Conservation (phyloP, 1,140 invertebrate genomes). For the Globodera rostochiensis region DNA sequence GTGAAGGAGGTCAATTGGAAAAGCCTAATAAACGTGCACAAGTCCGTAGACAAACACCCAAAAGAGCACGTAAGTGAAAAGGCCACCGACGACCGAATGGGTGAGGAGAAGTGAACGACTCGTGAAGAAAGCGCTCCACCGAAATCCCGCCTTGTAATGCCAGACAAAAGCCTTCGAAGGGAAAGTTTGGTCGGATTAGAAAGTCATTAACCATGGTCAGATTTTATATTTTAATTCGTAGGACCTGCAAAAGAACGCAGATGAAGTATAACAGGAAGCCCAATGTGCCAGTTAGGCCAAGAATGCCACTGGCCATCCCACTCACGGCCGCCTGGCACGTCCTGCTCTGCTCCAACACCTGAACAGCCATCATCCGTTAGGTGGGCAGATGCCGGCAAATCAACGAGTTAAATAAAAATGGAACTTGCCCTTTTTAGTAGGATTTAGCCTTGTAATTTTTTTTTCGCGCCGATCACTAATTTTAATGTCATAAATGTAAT, state of each 20-base stretch:
- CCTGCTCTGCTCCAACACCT: constrained; percentile 33
- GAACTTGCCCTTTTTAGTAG: too few species aligned
- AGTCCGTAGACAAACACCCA: constrained; percentile 68
- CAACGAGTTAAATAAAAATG: too few species aligned
- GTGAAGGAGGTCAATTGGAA: not conserved
- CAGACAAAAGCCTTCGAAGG: constrained; percentile 39
- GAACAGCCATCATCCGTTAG: constrained; percentile 7
- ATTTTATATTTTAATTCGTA: too few species aligned
- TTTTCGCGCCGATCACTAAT: constrained; percentile 1
- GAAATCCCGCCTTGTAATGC: constrained; percentile 50
- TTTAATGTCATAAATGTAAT: too few species aligned
- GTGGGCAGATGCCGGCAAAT: too few species aligned
- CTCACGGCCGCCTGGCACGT: constrained; percentile 49
- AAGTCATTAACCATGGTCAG: too few species aligned
- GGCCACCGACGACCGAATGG: constrained; percentile 65
- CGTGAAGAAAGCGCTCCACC: constrained; percentile 43
- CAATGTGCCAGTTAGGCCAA: constrained; percentile 47
- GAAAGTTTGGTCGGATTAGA: not conserved
- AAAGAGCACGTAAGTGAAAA: constrained; percentile 67
- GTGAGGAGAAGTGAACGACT: constrained; percentile 38
- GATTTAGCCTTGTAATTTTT: not conserved
- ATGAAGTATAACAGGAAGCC: constrained; percentile 55
- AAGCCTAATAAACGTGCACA: constrained; percentile 66
- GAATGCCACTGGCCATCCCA: constrained; percentile 46
- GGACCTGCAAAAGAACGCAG: constrained; percentile 44